Percentiles rank a stretch among this genome's conserved stretches.
Conservation (phyloP, 1,140 invertebrate genomes). For the Battus philenor region DNA sequence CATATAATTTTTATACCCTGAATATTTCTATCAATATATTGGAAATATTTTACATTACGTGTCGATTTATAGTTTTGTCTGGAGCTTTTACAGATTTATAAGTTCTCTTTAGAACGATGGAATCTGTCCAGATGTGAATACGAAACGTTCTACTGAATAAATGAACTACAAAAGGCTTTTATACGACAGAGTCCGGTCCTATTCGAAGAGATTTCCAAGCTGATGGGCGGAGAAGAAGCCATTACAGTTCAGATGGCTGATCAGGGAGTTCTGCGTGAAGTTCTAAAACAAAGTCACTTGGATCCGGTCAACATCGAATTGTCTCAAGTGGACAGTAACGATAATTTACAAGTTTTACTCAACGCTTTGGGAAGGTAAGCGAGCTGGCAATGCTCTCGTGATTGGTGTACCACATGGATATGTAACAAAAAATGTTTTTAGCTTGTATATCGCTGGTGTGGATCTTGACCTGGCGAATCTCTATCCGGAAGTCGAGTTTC, state of each 20-base stretch:
- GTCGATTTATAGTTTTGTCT: too few species aligned
- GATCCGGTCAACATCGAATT: conserved; percentile 84
- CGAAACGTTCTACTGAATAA: too few species aligned
- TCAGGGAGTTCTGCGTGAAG: conserved; percentile 85
- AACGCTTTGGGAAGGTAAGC: conserved; percentile 84
- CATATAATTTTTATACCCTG: too few species aligned
- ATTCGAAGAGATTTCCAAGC: conserved; percentile 87
- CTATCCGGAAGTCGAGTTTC: conserved; percentile 82
- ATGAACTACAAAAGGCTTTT: too few species aligned
- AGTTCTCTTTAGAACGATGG: too few species aligned
- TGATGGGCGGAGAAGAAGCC: conserved; percentile 87
- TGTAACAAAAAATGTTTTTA: too few species aligned
- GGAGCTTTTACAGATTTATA: too few species aligned
- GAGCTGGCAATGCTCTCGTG: too few species aligned
- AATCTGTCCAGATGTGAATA: too few species aligned
- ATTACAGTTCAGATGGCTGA: conserved; percentile 89
- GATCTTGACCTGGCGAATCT: conserved; percentile 72
- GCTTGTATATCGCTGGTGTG: conserved; percentile 63
- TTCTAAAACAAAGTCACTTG: conserved; percentile 79
- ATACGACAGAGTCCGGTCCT: conserved; percentile 81
- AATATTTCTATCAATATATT: too few species aligned
- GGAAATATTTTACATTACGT: too few species aligned
- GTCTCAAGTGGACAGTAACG: conserved; percentile 84
- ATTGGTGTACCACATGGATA: too few species aligned
- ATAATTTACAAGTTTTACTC: conserved; percentile 84